phyloP scores from a whole-genome alignment of 2,113 vertebrate genomes.

The Cheilinus undulatus region DNA sequence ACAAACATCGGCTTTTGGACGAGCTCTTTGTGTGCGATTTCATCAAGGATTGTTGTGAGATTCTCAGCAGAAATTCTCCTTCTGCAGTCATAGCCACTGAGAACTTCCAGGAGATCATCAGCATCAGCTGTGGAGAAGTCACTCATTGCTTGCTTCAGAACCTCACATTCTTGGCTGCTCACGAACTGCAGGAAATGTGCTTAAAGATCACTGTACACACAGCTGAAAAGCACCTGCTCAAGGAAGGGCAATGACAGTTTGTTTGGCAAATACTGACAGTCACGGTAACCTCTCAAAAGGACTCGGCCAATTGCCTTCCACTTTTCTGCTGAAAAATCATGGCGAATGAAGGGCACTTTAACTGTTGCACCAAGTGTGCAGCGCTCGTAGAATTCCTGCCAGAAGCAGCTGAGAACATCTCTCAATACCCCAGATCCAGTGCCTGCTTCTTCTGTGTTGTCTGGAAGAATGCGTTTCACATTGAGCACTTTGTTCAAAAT shows the following conservation, averaged over 20 bases:
- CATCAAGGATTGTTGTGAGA: constrained; percentile 19
- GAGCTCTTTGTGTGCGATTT: constrained; percentile 46
- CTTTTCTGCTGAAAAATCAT: constrained; percentile 43
- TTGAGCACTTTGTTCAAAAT: constrained; percentile 30
- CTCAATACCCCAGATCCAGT: constrained; percentile 40
- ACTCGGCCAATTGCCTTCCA: constrained; percentile 48
- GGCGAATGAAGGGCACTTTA: constrained; percentile 38
- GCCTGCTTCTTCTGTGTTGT: constrained; percentile 38
- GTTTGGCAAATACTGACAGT: constrained; percentile 43
- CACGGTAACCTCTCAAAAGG: constrained; percentile 40
- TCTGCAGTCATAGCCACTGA: constrained; percentile 31
- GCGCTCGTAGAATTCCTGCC: constrained; percentile 33
- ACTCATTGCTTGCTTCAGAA: constrained; percentile 7
- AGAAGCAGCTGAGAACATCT: constrained; percentile 43
- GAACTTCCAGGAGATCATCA: constrained; percentile 44
- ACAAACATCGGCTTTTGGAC: constrained; percentile 30
- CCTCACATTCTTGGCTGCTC: not conserved
- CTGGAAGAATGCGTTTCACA: constrained; percentile 32
- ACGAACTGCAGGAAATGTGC: not conserved
- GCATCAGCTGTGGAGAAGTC: constrained; percentile 15
- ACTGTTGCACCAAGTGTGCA: constrained; percentile 11
- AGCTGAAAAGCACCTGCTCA: constrained; percentile 30
- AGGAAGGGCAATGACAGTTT: constrained; percentile 34
- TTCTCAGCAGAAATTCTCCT: constrained; percentile 18
- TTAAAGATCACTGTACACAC: constrained; percentile 32